Evolutionary conservation across 2,888 invertebrate species (phyloP), one percentile per base, ranked within the genome.

Genomic region (Chorisops tibialis): DNA sequence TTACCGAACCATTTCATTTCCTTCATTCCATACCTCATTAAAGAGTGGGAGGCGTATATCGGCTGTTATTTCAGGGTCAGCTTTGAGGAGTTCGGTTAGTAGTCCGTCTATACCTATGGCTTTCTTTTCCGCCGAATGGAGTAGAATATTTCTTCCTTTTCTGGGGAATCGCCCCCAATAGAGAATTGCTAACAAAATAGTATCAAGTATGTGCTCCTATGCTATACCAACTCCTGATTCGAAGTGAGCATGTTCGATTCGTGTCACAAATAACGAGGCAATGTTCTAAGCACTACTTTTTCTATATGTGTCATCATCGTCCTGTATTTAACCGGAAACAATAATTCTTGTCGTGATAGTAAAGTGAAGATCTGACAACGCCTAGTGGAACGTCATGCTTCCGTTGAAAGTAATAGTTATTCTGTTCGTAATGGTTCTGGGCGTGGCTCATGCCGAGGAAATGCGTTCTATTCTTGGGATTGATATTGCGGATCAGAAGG

Each of bases 401-500:
- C n/a, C 47, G 5, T 5, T 58, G 3, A 45, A 58, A 58, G 47
- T 47, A 30, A 12, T 30, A 16, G 70, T 76, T 16, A 63, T 75
- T 22, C 68, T 79, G 22, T 79, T 79, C 63, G 67, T 78, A 52
- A 74, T 76, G 50, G 65, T 77, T 4, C 66, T 79, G 61, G 75
- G 76, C 7, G 66, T 78, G 58, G 74, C 75, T 1, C 78, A 79
- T 67, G 77, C 77, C 22, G 77, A 78, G 61, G 74, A 79, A 70
- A 77, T 77, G 71, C 73, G 74, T 54, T 70, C 72, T 9, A 72
- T 77, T 65, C 68, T 79, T 4, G 73, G 72, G 12, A 64, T 74
- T 67, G 78, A 79, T 61, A 77, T 77, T 64, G 67, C 74, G 63
- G 78, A 79, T 68, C 77, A 79, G 61, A 74, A 75, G 66, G 76